Percentiles rank a stretch among this genome's conserved stretches.
Conservation (phyloP, 2,113 vertebrate genomes). For the Petroica traversi region DNA sequence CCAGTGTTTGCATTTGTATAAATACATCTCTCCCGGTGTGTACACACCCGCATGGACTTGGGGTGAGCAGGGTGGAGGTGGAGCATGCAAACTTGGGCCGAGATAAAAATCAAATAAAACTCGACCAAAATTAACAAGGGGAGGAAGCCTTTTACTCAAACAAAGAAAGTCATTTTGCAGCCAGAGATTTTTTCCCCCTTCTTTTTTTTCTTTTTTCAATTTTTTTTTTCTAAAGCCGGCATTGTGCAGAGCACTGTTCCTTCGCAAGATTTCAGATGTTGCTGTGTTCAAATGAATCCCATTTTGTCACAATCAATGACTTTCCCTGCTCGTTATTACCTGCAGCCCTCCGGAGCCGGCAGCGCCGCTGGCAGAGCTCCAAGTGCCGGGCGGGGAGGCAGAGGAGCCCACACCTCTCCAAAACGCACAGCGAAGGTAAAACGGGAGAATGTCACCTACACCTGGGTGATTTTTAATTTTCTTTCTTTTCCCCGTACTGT, state of each 20-base stretch:
- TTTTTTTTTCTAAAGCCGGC: not conserved
- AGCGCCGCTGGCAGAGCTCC: slow-evolving; percentile 53
- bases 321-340: slow-evolving; percentile 56
- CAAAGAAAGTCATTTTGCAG: slow-evolving; percentile 57
- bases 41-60: rapidly evolving
- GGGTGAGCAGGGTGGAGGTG: not conserved
- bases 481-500: slow-evolving; percentile 35
- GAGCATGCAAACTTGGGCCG: not conserved
- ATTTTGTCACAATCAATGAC: slow-evolving; percentile 69
- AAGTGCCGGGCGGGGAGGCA: not conserved
- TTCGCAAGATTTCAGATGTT: slow-evolving; percentile 46
- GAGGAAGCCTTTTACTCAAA: slow-evolving; percentile 30
- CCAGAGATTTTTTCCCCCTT: not conserved
- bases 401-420: slow-evolving; percentile 23
- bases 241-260: not conserved
- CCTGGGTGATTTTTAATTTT: slow-evolving; percentile 73
- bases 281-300: slow-evolving; percentile 57
- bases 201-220: too few relatives aligned
- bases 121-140: not conserved
- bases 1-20: not conserved
- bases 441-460: slow-evolving; percentile 69
- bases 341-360: slow-evolving; percentile 11
- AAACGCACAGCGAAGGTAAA: not conserved
- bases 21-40: not conserved
- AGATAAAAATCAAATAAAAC: slow-evolving; percentile 52